phyloP scores from a whole-genome alignment of 2,797 vertebrate genomes.

The Manis javanica region DNA sequence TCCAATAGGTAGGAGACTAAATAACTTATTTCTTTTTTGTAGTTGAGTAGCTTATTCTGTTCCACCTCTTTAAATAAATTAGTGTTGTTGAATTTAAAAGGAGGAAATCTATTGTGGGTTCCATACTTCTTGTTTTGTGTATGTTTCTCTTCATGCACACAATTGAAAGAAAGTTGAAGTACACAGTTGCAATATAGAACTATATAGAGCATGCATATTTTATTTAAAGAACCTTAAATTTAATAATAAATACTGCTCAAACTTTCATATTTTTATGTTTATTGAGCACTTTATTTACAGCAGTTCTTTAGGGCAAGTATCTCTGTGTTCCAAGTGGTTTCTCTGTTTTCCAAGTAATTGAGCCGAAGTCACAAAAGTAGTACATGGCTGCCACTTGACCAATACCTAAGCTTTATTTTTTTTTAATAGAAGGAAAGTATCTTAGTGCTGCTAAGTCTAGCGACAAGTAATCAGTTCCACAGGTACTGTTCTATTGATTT shows the following conservation, averaged over 20 bases:
- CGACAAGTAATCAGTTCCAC: neutral
- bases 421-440: slow-evolving; percentile 1
- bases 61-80: neutral
- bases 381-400: neutral
- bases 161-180: neutral
- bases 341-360: neutral
- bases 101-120: slow-evolving; percentile 15
- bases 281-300: neutral
- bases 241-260: slow-evolving; percentile 34
- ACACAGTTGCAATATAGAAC: neutral
- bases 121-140: neutral
- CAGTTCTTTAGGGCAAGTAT: neutral
- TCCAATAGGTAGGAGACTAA: slow-evolving; percentile 92
- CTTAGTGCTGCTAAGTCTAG: neutral
- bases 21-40: neutral
- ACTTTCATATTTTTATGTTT: slow-evolving; percentile 40
- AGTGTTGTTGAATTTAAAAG: slow-evolving; percentile 26
- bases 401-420: neutral
- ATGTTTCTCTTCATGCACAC: neutral
- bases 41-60: slow-evolving; percentile 2
- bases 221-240: slow-evolving; percentile 52
- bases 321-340: neutral
- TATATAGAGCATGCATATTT: neutral
- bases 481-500: neutral
- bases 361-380: neutral